Conservation (phyloP, 2,888 invertebrate species). For the Cantharis flavilabris region DNA sequence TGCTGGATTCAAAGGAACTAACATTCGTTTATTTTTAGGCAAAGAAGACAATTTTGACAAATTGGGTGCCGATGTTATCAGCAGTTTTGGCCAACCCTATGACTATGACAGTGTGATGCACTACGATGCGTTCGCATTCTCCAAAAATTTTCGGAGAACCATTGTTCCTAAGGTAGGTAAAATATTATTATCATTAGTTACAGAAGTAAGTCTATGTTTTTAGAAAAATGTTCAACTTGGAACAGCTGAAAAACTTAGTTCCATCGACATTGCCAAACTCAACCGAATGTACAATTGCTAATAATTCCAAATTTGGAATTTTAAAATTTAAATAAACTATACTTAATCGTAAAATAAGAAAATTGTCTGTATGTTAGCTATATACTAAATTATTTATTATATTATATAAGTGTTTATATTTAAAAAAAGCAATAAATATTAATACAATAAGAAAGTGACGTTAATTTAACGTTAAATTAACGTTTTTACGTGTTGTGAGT, state of each 20-base stretch:
- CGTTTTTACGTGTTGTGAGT: too few species aligned
- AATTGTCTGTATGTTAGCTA: too few species aligned
- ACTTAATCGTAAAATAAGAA: too few species aligned
- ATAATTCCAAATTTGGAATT: too few species aligned
- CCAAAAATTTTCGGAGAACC: constrained; percentile 68
- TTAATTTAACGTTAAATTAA: too few species aligned
- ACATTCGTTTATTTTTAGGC: constrained; percentile 53
- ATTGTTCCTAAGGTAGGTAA: constrained; percentile 62
- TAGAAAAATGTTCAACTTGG: constrained; percentile 60
- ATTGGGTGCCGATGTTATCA: constrained; percentile 65
- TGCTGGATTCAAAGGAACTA: too few species aligned
- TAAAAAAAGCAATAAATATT: too few species aligned
- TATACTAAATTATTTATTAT: too few species aligned
- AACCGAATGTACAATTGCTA: constrained; percentile 60
- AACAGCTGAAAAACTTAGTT: constrained; percentile 62
- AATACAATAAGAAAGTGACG: too few species aligned
- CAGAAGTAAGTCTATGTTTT: not conserved
- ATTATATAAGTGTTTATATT: too few species aligned
- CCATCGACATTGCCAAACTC: constrained; percentile 62
- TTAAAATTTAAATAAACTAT: too few species aligned
- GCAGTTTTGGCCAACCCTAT: constrained; percentile 69
- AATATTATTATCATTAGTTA: not conserved
- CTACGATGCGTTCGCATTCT: constrained; percentile 70
- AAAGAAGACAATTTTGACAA: constrained; percentile 68
- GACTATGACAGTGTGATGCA: constrained; percentile 78